Base-by-base conservation (phyloP, 2,113 vertebrate species). In the Cryptotis parvus region DNA sequence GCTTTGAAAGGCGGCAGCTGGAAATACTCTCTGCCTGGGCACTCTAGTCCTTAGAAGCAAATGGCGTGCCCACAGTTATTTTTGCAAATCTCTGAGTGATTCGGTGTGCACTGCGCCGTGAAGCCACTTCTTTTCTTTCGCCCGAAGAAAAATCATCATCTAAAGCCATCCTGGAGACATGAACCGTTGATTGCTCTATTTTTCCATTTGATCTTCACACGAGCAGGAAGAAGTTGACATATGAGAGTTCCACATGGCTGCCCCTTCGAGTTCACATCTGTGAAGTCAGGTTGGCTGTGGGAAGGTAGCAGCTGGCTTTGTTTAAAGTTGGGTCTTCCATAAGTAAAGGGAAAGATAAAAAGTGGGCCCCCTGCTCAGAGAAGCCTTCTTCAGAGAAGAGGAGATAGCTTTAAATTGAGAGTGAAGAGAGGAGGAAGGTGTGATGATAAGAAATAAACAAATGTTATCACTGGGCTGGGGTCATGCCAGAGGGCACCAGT, bases 1-100 rank as follows among this genome's bases (percentile, higher is more conserved):
- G 93, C 94, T 94, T 96, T 97, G 92, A 94, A 93, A 94, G 85
- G 82, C 86, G 76, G 26, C 27, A 72, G 66, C 84, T 84, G 39
- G 41, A 89, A 84, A 85, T 75, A 80, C 73, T 61, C 69, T 68
- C 84, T 6, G 41, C 37, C n/a, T 4, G 43, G 77, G 58, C 75
- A 76, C n/a, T 10, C 1, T 4, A 63, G 61, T 69, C 72, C 87
- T 85, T 70, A 87, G 85, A 96, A 92, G 95, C 80, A 85, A 76
- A 49, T 9, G 84, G n/a, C n/a, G 41, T 35, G 49, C 20, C 33
- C 14, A 24, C 0, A 22, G 55, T 22, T 16, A 24, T 16, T 58
- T 24, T 24, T 58, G 55, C 55, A 24, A 58, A 58, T 20, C 7
- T 22, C 7, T 20, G 22, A 24, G 18, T 58, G 20, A 45, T 20